phyloP scores from a whole-genome alignment of 2,888 invertebrate genomes.

The Pteria penguin region DNA sequence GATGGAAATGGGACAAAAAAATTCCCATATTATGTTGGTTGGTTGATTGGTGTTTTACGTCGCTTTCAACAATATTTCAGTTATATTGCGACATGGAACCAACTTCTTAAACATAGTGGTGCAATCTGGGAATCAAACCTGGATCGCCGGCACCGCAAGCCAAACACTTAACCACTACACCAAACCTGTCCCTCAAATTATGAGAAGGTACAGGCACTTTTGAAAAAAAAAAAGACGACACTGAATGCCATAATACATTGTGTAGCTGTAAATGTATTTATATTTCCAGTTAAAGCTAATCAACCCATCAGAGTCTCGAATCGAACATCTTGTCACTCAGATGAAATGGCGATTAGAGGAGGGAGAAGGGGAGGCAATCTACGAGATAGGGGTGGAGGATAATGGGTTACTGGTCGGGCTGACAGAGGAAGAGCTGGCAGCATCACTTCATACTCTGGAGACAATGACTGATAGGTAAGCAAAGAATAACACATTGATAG shows the following conservation, averaged over 20 bases:
- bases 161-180: too few relatives aligned
- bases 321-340: constrained; percentile 98
- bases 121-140: too few relatives aligned
- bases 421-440: constrained; percentile 90
- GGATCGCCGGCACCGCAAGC: too few relatives aligned
- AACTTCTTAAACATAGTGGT: too few relatives aligned
- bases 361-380: constrained; percentile 97
- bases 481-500: not conserved
- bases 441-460: constrained; percentile 90
- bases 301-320: constrained; percentile 92
- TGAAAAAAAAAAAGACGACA: not conserved
- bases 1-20: too few relatives aligned
- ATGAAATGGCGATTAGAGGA: constrained; percentile 98
- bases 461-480: constrained; percentile 87
- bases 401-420: constrained; percentile 91
- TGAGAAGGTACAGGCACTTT: too few relatives aligned
- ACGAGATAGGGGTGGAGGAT: constrained; percentile 90
- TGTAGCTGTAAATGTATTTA: not conserved
- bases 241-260: not conserved
- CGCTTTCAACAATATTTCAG: too few relatives aligned
- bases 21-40: too few relatives aligned
- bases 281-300: constrained; percentile 90
- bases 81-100: too few relatives aligned
- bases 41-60: too few relatives aligned
- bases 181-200: too few relatives aligned